phyloP scores from a whole-genome alignment of 2,888 invertebrate species.

The Nowickia ferox region DNA sequence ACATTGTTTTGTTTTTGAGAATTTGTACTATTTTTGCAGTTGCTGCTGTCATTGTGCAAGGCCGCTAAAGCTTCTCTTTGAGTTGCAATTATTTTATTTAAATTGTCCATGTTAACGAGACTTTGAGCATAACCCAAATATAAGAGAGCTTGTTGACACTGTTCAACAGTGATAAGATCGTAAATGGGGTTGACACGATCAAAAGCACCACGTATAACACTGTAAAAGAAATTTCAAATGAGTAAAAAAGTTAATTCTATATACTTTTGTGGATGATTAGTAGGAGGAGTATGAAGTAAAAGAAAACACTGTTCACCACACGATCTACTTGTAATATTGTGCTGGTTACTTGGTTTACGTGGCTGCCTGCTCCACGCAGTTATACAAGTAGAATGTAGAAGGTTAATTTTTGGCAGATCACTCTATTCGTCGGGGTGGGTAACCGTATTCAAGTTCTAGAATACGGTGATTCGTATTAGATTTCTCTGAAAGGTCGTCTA shows the following conservation, averaged over 20 bases:
- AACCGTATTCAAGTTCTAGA: too few species aligned
- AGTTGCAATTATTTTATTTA: conserved; percentile 80
- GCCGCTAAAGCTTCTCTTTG: conserved; percentile 79
- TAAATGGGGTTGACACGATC: conserved; percentile 81
- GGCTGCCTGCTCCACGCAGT: too few species aligned
- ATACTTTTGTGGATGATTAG: background rate
- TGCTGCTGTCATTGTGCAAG: conserved; percentile 73
- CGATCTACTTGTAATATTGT: too few species aligned
- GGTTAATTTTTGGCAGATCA: too few species aligned
- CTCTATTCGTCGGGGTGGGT: too few species aligned
- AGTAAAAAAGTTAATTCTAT: background rate
- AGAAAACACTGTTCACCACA: too few species aligned
- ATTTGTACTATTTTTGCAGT: conserved; percentile 73
- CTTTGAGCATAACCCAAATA: conserved; percentile 83
- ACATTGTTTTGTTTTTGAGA: conserved; percentile 29
- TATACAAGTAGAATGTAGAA: too few species aligned
- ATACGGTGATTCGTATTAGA: too few species aligned
- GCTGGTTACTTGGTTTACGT: too few species aligned
- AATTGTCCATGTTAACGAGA: conserved; percentile 81
- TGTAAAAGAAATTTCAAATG: conserved; percentile 63
- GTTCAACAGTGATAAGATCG: conserved; percentile 81
- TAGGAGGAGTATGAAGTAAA: too few species aligned
- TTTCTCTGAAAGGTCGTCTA: too few species aligned
- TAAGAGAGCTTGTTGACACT: conserved; percentile 83
- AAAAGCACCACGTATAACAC: conserved; percentile 83